phyloP scores from a whole-genome alignment of 2,797 vertebrate genomes.

The Pristis pectinata region DNA sequence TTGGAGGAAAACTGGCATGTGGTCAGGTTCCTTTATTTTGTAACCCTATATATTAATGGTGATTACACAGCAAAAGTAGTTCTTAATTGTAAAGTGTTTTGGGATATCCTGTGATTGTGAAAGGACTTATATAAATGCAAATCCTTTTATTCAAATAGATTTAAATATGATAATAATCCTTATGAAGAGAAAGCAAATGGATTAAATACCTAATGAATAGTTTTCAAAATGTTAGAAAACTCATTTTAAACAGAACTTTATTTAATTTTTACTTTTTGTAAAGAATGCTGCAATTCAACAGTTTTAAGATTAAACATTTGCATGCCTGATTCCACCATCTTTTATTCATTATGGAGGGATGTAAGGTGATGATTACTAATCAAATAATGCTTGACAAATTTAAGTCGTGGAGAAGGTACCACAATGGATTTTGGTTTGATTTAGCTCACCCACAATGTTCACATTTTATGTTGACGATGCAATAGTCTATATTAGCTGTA shows the following conservation, averaged over 20 bases:
- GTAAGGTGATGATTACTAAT: neutral
- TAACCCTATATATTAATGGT: neutral
- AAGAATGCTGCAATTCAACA: neutral
- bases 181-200: neutral
- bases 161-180: neutral
- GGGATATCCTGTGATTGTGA: neutral
- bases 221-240: neutral
- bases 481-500: neutral
- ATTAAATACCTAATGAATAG: neutral
- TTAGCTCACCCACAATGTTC: neutral
- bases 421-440: neutral
- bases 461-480: neutral
- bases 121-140: neutral
- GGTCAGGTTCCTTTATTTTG: too few relatives aligned
- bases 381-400: neutral
- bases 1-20: too few relatives aligned
- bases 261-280: neutral
- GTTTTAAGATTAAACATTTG: neutral
- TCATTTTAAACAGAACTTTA: neutral
- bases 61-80: neutral
- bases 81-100: neutral
- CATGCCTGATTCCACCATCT: too few relatives aligned
- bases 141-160: neutral
- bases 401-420: neutral
- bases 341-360: neutral